Percentiles rank a stretch among this genome's conserved stretches.
Conservation (phyloP, 1,140 invertebrate species). For the Aphelenchoides avenae region DNA sequence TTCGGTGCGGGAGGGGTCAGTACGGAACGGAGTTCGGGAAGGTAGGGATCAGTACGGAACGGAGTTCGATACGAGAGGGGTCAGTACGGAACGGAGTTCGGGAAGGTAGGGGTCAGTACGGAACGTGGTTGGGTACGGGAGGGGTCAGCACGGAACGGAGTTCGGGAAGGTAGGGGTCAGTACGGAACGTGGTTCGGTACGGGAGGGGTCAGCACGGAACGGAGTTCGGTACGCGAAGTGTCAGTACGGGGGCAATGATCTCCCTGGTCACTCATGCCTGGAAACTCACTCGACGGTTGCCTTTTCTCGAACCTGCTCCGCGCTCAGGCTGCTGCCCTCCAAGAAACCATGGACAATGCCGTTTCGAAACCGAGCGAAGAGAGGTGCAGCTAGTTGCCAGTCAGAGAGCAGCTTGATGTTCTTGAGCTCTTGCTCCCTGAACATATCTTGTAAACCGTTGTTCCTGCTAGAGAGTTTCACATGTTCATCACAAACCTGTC, state of each 20-base stretch:
- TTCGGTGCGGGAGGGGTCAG: no score
- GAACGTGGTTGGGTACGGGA: no score
- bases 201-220: no score
- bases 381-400: conserved; percentile 73
- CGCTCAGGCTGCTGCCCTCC: conserved; percentile 73
- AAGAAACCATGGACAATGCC: conserved; percentile 87
- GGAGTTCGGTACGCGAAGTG: no score
- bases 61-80: no score
- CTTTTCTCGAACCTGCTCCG: conserved; percentile 68
- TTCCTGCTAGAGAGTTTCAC: not conserved
- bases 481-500: conserved; percentile 68
- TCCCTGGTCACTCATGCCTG: not conserved
- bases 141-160: no score
- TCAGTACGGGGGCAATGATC: conserved; percentile 3
- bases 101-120: no score
- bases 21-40: no score
- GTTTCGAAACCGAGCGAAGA: conserved; percentile 88
- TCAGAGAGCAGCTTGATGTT: conserved; percentile 69
- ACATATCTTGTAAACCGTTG: conserved; percentile 10
- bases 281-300: conserved; percentile 63
- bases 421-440: conserved; percentile 45
- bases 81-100: no score
- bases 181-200: no score
- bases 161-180: no score
- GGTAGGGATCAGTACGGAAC: no score